Conservation (phyloP, 2,797 vertebrate genomes). For the Euphonia xanthogaster region DNA sequence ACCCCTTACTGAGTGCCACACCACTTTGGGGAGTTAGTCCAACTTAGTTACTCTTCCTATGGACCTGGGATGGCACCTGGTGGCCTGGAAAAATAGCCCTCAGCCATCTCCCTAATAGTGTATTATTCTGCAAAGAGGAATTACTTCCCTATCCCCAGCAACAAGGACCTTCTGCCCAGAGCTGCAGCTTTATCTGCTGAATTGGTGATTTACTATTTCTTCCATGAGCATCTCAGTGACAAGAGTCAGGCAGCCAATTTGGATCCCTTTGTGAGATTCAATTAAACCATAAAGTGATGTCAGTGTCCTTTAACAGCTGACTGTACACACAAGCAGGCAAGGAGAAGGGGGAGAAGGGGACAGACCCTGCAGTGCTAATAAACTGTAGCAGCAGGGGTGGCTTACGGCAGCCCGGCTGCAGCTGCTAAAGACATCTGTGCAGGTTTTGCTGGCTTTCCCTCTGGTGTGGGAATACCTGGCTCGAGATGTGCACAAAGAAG, state of each 20-base stretch:
- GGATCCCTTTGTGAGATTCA: slow-evolving; percentile 41
- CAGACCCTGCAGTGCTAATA: slow-evolving; percentile 1
- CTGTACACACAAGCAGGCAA: not conserved
- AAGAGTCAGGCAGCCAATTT: slow-evolving; percentile 19
- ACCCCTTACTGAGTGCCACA: not conserved
- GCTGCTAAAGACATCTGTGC: not conserved
- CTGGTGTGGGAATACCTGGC: not conserved
- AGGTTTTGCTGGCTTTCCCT: not conserved
- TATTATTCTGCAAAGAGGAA: not conserved
- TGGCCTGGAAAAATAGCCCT: not conserved
- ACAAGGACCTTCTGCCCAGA: not conserved
- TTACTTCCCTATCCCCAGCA: not conserved
- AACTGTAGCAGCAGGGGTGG: slow-evolving; percentile 22
- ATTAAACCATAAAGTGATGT: slow-evolving; percentile 50
- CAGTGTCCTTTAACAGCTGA: slow-evolving; percentile 45
- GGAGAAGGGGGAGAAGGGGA: not conserved
- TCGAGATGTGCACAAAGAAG: not conserved
- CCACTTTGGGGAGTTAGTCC: not conserved
- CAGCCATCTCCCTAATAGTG: not conserved
- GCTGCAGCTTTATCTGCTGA: slow-evolving; percentile 14
- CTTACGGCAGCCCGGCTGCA: not conserved
- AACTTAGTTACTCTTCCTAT: not conserved
- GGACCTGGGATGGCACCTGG: not conserved
- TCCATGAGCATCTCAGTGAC: not conserved
- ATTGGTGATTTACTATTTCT: slow-evolving; percentile 24